Conservation (phyloP, 2,113 vertebrate species). For the Penelope pileata region DNA sequence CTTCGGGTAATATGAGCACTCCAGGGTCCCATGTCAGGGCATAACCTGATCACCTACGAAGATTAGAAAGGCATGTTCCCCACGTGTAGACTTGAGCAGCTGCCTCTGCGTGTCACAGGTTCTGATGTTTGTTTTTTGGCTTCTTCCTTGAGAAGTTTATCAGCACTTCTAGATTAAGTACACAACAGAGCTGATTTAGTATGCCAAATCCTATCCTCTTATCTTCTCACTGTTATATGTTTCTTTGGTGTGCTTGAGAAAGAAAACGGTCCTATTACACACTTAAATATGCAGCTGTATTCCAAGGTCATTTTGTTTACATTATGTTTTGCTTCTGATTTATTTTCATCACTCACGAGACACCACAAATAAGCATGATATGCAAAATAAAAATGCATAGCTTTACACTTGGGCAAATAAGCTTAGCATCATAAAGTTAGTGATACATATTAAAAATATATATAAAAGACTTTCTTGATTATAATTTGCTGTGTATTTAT, state of each 20-base stretch:
- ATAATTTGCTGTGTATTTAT: neutral
- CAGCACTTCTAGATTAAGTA: neutral
- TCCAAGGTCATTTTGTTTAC: neutral
- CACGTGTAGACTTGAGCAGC: neutral
- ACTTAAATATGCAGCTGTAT: neutral
- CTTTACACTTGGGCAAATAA: neutral
- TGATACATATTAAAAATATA: neutral
- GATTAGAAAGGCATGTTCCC: conserved; percentile 56
- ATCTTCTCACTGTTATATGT: neutral
- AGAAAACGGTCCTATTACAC: neutral
- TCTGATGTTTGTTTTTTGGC: neutral
- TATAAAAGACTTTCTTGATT: neutral
- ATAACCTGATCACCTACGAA: conserved; percentile 50
- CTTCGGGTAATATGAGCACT: neutral
- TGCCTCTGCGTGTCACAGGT: neutral
- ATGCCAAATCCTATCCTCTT: neutral
- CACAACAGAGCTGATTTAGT: neutral
- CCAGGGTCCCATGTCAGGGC: neutral
- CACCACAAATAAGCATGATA: neutral
- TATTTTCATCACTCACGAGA: neutral
- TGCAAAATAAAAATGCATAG: neutral
- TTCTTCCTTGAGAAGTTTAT: neutral
- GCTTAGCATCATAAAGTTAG: neutral
- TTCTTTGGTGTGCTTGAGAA: neutral
- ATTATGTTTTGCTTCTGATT: neutral